Percentiles rank a stretch among this genome's conserved stretches.
Evolutionary conservation across 2,797 vertebrate genomes (phyloP).

Genomic region (Spatula versicolor): DNA sequence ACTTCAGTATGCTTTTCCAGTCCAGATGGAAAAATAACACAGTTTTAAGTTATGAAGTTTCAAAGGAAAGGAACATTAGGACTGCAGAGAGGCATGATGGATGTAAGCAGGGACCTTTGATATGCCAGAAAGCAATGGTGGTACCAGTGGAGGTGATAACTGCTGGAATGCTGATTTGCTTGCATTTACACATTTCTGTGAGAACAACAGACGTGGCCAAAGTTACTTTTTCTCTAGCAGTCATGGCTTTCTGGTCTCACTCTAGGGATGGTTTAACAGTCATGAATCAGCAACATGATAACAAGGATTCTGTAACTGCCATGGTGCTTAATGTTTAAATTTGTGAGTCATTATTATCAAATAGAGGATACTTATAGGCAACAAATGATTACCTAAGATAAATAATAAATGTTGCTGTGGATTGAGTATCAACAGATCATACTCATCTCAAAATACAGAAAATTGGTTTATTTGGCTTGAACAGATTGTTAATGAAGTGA

Average conservation of each 20-base stretch:
- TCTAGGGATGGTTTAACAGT: neutral
- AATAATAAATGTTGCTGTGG: neutral
- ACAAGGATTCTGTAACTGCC: neutral
- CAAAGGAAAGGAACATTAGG: neutral
- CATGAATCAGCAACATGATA: neutral
- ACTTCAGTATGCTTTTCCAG: neutral
- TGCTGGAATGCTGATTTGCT: constrained; percentile 8
- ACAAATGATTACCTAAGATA: neutral
- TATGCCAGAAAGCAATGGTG: neutral
- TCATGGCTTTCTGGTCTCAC: neutral
- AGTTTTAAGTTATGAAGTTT: neutral
- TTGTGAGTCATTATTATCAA: neutral
- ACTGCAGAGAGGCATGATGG: neutral
- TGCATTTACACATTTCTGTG: neutral
- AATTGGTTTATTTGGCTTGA: neutral
- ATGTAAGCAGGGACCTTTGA: neutral
- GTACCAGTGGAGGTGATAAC: neutral
- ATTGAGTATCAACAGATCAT: neutral
- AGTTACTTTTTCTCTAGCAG: neutral
- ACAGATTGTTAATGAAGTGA: neutral
- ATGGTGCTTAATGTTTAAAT: neutral
- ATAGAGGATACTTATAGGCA: neutral
- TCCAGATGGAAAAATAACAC: constrained; percentile 41
- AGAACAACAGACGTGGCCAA: neutral
- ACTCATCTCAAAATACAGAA: neutral